Evolutionary conservation across 1,140 invertebrate genomes (phyloP).

Genomic region (Nylanderia fulva): DNA sequence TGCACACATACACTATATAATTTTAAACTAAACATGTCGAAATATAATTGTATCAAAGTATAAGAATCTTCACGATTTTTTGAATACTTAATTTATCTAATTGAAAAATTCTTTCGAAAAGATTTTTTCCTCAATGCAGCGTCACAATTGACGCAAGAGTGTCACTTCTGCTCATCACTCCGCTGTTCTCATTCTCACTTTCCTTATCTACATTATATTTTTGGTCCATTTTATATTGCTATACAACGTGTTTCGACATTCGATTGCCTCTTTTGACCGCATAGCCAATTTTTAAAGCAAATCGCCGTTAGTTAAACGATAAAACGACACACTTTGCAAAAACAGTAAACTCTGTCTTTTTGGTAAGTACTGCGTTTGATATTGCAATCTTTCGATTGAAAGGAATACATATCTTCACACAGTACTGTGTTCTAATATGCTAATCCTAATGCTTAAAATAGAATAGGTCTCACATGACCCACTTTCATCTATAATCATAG

Average conservation of each 20-base stretch:
- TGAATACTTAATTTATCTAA: constrained; percentile 61
- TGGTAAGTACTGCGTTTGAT: constrained; percentile 53
- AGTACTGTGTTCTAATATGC: constrained; percentile 29
- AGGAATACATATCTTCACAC: constrained; percentile 22
- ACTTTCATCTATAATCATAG: not conserved
- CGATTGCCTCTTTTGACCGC: constrained; percentile 34
- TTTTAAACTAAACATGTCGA: constrained; percentile 49
- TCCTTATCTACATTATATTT: constrained; percentile 67
- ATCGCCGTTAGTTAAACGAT: not conserved
- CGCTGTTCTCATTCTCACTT: constrained; percentile 4
- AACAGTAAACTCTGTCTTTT: constrained; percentile 32
- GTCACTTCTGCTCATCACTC: constrained; percentile 4
- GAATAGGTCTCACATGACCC: not conserved
- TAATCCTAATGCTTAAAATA: constrained; percentile 40
- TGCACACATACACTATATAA: constrained; percentile 1
- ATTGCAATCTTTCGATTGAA: constrained; percentile 37
- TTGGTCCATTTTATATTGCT: constrained; percentile 72
- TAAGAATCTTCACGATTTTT: constrained; percentile 44
- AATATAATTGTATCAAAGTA: constrained; percentile 50
- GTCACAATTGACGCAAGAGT: constrained; percentile 4
- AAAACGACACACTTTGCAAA: constrained; percentile 46
- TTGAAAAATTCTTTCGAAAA: constrained; percentile 53
- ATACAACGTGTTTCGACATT: constrained; percentile 53
- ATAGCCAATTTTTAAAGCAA: constrained; percentile 47
- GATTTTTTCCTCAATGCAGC: constrained; percentile 10